A percentile compares a stretch with the other conserved stretches of the same genome.
These are phyloP conservation scores for Diadegma fenestrale DNA, from an alignment of 2,888 invertebrate genomes.

Conservation along the genomic window DNA sequence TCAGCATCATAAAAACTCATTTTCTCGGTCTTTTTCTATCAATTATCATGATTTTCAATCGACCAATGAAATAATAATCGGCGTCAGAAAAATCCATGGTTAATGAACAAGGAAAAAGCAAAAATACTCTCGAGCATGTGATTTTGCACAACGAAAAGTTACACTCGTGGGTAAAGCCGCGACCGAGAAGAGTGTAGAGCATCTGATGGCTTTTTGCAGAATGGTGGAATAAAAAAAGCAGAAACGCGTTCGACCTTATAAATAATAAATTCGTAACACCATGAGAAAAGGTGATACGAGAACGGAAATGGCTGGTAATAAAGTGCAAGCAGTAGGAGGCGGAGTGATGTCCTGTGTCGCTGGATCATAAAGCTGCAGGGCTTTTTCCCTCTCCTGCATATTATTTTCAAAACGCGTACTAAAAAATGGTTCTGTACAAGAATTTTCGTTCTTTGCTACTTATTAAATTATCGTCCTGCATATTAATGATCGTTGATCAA, in stretches of 20 bases:
- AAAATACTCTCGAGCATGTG: slow-evolving; percentile 9
- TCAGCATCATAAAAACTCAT: too few relatives aligned
- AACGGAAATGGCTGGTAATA: slow-evolving; percentile 77
- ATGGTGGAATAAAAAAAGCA: slow-evolving; percentile 48
- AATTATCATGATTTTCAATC: not conserved
- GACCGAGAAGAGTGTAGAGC: slow-evolving; percentile 68
- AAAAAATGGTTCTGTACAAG: slow-evolving; percentile 60
- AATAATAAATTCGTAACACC: slow-evolving; percentile 81
- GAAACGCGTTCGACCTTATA: slow-evolving; percentile 79
- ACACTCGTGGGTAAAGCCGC: slow-evolving; percentile 64
- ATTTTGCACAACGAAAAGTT: slow-evolving; percentile 67
- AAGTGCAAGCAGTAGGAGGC: slow-evolving; percentile 80
- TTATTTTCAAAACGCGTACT: slow-evolving; percentile 14
- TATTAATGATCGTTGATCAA: slow-evolving; percentile 83
- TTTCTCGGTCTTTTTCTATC: not conserved
- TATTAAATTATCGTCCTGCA: slow-evolving; percentile 81
- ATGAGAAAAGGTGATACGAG: slow-evolving; percentile 66
- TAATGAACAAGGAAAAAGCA: not conserved
- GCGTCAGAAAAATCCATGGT: not conserved
- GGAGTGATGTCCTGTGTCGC: slow-evolving; percentile 84
- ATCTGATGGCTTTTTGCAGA: slow-evolving; percentile 24
- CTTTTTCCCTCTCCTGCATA: slow-evolving; percentile 50
- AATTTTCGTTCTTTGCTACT: slow-evolving; percentile 79
- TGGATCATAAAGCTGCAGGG: slow-evolving; percentile 81
- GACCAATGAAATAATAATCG: not conserved